Percentiles rank a stretch among this genome's conserved stretches.
These are phyloP conservation scores for Hydrotaea cyrtoneurina DNA, from an alignment of 2,888 invertebrate species.

Conservation along the genomic window DNA sequence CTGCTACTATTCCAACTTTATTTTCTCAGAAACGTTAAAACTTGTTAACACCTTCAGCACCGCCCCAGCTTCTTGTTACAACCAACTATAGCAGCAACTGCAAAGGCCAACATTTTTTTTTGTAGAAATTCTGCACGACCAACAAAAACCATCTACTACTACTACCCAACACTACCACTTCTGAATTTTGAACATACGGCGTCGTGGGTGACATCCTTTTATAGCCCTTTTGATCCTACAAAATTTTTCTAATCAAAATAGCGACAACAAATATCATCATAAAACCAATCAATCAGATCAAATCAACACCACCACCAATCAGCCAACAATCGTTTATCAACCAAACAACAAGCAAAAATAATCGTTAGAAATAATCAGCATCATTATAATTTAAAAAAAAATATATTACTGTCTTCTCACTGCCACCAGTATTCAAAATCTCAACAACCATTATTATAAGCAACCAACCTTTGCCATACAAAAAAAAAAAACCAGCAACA, in stretches of 20 bases:
- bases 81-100: conserved; percentile 13
- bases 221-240: conserved; percentile 58
- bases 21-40: not conserved
- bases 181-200: conserved; percentile 4
- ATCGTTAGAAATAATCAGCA: conserved; percentile 54
- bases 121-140: conserved; percentile 17
- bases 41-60: not conserved
- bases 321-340: conserved; percentile 61
- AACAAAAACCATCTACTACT: not conserved
- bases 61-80: not conserved
- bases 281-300: conserved; percentile 58
- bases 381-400: conserved; percentile 69
- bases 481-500: conserved; percentile 57
- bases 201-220: conserved; percentile 49
- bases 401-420: conserved; percentile 52
- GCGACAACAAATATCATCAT: conserved; percentile 60
- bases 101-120: conserved; percentile 4
- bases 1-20: not conserved
- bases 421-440: conserved; percentile 64
- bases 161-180: conserved; percentile 5
- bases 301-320: conserved; percentile 61
- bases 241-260: conserved; percentile 50
- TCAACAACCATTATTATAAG: conserved; percentile 69
- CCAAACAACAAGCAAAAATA: conserved; percentile 50
- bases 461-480: conserved; percentile 57